Percentiles rank a stretch among this genome's conserved stretches.
phyloP scores from a whole-genome alignment of 53 echinoderm and acorn worm genomes.

The Holothuria leucospilota region DNA sequence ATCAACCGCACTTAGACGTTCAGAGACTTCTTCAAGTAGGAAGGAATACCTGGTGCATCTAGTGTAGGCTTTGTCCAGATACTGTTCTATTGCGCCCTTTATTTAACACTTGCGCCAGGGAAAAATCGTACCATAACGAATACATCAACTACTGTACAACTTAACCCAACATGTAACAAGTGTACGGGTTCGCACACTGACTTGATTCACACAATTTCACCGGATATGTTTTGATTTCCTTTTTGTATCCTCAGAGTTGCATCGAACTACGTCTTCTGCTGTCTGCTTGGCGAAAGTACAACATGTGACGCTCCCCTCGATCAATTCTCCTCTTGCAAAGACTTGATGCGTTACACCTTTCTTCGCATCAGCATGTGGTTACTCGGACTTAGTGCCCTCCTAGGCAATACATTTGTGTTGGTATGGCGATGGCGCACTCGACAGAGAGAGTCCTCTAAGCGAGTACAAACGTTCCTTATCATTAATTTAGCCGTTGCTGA shows the following conservation, averaged over 20 bases:
- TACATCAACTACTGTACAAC: no score
- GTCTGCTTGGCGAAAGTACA: constrained; percentile 55
- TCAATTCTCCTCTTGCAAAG: constrained; percentile 90
- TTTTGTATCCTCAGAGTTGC: constrained; percentile 37
- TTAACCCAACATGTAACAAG: no score
- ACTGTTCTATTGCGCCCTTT: no score
- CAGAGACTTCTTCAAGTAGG: no score
- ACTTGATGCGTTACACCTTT: constrained; percentile 84
- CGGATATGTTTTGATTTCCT: background rate
- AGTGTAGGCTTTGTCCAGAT: no score
- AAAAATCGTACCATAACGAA: no score
- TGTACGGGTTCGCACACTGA: no score
- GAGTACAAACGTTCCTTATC: constrained; percentile 93
- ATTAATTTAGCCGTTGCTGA: constrained; percentile 88
- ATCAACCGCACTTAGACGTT: no score
- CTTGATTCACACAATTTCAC: background rate
- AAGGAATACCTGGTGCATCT: no score
- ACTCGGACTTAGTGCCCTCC: constrained; percentile 83
- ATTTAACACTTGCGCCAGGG: no score
- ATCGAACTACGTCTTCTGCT: constrained; percentile 88
- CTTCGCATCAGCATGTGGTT: constrained; percentile 94
- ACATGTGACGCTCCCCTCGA: constrained; percentile 77
- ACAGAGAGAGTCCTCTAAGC: constrained; percentile 81
- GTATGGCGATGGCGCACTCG: constrained; percentile 78
- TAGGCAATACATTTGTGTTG: constrained; percentile 91